phyloP scores from a whole-genome alignment of 2,113 vertebrate species.

The Callaeas wilsoni region DNA sequence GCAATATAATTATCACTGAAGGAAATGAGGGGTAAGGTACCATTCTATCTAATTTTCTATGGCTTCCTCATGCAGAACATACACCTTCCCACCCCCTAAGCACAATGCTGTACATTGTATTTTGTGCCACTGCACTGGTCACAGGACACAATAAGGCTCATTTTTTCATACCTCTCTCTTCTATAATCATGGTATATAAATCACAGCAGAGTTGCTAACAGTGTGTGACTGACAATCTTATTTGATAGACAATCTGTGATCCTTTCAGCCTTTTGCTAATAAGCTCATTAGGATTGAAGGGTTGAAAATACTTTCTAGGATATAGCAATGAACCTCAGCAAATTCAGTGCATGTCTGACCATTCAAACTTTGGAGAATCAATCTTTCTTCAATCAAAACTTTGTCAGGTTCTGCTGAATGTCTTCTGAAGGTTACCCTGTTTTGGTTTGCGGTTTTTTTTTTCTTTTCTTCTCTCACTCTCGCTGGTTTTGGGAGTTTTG shows the following conservation, averaged over 20 bases:
- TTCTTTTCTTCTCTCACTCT: background rate
- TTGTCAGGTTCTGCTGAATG: constrained; percentile 70
- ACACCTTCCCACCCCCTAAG: background rate
- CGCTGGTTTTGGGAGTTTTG: background rate
- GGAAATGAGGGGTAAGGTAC: constrained; percentile 14
- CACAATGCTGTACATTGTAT: constrained; percentile 34
- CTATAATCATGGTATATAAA: constrained; percentile 59
- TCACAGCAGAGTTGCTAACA: constrained; percentile 71
- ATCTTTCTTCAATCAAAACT: constrained; percentile 79
- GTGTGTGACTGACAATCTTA: constrained; percentile 74
- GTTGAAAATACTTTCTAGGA: constrained; percentile 69
- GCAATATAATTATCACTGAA: constrained; percentile 49
- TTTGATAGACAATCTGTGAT: constrained; percentile 77
- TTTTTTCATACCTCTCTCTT: constrained; percentile 54
- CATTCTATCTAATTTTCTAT: constrained; percentile 54
- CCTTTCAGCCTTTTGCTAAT: constrained; percentile 80
- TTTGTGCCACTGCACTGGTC: constrained; percentile 46
- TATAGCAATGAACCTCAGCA: constrained; percentile 70
- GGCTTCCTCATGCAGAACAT: constrained; percentile 50
- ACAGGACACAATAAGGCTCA: constrained; percentile 37
- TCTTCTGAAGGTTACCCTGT: constrained; percentile 64
- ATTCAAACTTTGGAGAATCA: constrained; percentile 76
- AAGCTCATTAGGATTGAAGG: constrained; percentile 77
- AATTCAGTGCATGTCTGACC: constrained; percentile 77
- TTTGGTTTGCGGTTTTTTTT: background rate